phyloP scores from a whole-genome alignment of 2,888 invertebrate species.

The Drepanosiphum platanoidis region DNA sequence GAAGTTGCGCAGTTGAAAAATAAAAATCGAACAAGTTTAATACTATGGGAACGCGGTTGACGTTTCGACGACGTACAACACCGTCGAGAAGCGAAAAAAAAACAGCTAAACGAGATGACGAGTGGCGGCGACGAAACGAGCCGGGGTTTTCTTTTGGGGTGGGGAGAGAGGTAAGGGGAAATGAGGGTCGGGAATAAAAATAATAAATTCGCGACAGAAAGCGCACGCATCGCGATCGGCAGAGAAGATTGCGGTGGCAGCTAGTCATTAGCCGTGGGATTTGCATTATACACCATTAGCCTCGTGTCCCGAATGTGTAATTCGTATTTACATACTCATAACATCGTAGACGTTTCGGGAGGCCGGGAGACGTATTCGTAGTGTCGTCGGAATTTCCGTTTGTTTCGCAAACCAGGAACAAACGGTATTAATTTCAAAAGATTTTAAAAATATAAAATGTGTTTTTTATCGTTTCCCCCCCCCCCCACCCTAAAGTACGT shows the following conservation, averaged over 20 bases:
- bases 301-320: conserved; percentile 14
- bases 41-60: no score
- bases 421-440: no score
- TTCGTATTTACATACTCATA: conserved; percentile 19
- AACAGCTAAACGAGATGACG: background rate
- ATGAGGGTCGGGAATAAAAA: background rate
- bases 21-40: background rate
- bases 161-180: background rate
- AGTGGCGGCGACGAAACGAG: no score
- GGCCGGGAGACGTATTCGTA: no score
- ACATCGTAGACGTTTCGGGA: no score
- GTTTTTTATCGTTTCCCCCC: no score
- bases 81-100: background rate
- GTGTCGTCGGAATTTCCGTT: no score
- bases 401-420: no score
- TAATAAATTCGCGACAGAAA: background rate
- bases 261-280: background rate
- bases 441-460: no score
- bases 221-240: no score
- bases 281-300: background rate
- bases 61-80: background rate
- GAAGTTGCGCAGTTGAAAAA: background rate
- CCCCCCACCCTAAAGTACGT: no score
- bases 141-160: background rate
- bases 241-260: background rate